These are phyloP conservation scores for Andinoacara biseriatus DNA, from an alignment of 2,113 vertebrate species.

Conservation along the genomic window DNA sequence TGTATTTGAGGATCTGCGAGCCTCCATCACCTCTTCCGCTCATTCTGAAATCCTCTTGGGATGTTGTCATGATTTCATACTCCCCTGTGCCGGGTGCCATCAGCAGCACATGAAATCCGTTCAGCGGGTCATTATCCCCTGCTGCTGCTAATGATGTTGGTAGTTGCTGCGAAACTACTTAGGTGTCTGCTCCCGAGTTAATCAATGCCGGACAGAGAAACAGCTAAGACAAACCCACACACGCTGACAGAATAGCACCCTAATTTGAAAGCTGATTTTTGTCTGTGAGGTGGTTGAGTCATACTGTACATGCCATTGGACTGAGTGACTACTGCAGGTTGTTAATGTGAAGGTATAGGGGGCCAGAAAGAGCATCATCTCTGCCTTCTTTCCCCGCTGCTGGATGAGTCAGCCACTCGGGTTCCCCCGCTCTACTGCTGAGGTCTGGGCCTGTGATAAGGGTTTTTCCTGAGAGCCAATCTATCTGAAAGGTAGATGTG, in stretches of 20 bases:
- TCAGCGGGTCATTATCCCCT: slow-evolving; percentile 61
- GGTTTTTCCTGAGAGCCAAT: slow-evolving; percentile 64
- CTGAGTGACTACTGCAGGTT: slow-evolving; percentile 48
- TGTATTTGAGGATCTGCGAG: neutral
- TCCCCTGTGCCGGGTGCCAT: slow-evolving; percentile 42
- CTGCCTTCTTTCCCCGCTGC: slow-evolving; percentile 23
- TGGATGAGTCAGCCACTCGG: slow-evolving; percentile 71
- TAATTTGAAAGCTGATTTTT: slow-evolving; percentile 21
- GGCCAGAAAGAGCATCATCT: slow-evolving; percentile 34
- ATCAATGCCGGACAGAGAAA: slow-evolving; percentile 39
- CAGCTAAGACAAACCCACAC: slow-evolving; percentile 33
- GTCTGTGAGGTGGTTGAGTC: slow-evolving; percentile 56
- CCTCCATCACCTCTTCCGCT: slow-evolving; percentile 43
- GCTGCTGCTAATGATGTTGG: slow-evolving; percentile 64
- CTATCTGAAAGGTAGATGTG: slow-evolving; percentile 50
- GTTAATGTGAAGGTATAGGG: slow-evolving; percentile 41
- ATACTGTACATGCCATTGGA: slow-evolving; percentile 22
- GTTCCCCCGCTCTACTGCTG: slow-evolving; percentile 47
- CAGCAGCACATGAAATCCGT: slow-evolving; percentile 60
- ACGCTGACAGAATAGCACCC: neutral
- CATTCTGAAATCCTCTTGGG: slow-evolving; percentile 48
- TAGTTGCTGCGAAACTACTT: slow-evolving; percentile 56
- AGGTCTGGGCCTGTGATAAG: slow-evolving; percentile 56
- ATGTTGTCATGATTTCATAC: slow-evolving; percentile 48
- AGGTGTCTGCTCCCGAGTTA: slow-evolving; percentile 44